Evolutionary conservation across 2,113 vertebrate species (phyloP).

Genomic region (Tamias sibiricus): DNA sequence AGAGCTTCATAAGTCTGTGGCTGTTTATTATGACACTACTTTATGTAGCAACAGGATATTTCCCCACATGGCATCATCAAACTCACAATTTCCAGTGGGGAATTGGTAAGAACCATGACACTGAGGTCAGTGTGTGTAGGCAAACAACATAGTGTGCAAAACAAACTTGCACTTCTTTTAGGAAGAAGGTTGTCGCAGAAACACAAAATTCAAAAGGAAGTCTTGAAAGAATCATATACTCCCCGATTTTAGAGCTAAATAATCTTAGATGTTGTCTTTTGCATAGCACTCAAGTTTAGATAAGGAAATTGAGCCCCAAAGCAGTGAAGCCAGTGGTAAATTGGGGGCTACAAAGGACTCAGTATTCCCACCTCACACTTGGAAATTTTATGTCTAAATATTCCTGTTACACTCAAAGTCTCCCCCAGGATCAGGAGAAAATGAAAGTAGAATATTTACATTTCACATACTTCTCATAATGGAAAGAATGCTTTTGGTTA

Average conservation of each 20-base stretch:
- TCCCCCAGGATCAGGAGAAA: background rate
- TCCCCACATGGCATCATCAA: background rate
- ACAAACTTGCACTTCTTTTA: background rate
- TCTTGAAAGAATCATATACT: background rate
- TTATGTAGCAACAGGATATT: background rate
- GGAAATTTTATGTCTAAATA: background rate
- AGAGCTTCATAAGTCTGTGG: background rate
- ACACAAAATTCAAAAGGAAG: background rate
- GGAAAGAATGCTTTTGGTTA: background rate
- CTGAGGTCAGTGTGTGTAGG: background rate
- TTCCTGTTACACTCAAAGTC: background rate
- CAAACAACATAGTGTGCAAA: background rate
- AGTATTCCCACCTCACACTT: background rate
- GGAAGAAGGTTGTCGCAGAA: background rate
- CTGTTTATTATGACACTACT: background rate
- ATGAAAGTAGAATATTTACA: constrained; percentile 5
- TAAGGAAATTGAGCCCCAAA: background rate
- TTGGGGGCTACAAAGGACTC: background rate
- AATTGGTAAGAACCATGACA: background rate
- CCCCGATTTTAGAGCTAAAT: background rate
- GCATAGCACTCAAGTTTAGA: background rate
- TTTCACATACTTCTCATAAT: background rate
- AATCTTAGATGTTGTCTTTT: background rate
- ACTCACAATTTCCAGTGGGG: background rate
- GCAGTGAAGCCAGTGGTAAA: background rate